These are phyloP conservation scores for Chloromyia formosa DNA, from an alignment of 2,888 invertebrate genomes.

Conservation along the genomic window DNA sequence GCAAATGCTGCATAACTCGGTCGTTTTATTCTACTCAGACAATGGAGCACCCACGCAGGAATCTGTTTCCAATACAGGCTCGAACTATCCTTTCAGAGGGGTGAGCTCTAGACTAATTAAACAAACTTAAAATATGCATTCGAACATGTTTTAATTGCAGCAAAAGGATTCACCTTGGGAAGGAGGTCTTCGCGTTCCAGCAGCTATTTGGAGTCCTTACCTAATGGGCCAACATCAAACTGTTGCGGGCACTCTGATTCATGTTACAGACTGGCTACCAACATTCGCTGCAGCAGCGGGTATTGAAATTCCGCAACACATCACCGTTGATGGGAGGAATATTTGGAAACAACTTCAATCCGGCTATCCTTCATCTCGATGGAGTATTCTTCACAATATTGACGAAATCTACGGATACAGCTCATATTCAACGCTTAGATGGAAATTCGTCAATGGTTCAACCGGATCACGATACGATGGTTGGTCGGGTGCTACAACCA, in stretches of 20 bases:
- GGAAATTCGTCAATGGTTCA: slow-evolving; percentile 60
- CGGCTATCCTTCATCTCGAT: slow-evolving; percentile 64
- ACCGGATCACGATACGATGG: slow-evolving; percentile 54
- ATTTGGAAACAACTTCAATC: slow-evolving; percentile 73
- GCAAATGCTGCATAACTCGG: slow-evolving; percentile 79
- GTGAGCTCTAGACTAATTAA: slow-evolving; percentile 67
- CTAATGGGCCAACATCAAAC: slow-evolving; percentile 65
- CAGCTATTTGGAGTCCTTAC: slow-evolving; percentile 77
- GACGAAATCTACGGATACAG: slow-evolving; percentile 68
- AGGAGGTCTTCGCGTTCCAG: slow-evolving; percentile 81
- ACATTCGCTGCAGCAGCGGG: slow-evolving; percentile 67
- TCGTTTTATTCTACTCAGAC: slow-evolving; percentile 87
- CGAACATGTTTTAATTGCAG: slow-evolving; percentile 57
- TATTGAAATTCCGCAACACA: slow-evolving; percentile 52
- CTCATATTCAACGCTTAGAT: slow-evolving; percentile 55
- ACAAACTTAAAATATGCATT: slow-evolving; percentile 4
- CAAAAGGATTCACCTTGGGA: slow-evolving; percentile 85
- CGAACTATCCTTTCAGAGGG: slow-evolving; percentile 83
- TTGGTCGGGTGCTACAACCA: slow-evolving; percentile 53
- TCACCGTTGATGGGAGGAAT: slow-evolving; percentile 72
- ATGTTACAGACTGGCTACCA: slow-evolving; percentile 86
- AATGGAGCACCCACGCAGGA: slow-evolving; percentile 86
- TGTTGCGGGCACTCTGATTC: slow-evolving; percentile 74
- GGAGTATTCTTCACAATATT: slow-evolving; percentile 75
- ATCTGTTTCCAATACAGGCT: slow-evolving; percentile 75